Base-by-base conservation (phyloP, 2,113 vertebrate species). In the Mobula birostris region DNA sequence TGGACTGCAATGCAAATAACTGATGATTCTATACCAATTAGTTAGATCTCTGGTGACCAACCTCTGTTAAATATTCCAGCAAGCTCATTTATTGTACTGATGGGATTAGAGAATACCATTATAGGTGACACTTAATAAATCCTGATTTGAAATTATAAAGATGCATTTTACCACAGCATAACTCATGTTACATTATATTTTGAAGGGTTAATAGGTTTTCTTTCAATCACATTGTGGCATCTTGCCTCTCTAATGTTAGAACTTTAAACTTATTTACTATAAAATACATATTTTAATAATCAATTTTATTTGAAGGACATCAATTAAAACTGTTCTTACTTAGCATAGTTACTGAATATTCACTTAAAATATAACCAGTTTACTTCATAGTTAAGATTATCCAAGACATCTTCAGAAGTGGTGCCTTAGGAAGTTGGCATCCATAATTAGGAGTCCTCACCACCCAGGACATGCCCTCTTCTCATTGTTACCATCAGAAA, bases 81-180 rank as follows among this genome's bases (percentile, higher is more conserved):
- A 96, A 95, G 95, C 96, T 95, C 97, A 96, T 96, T 97, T 96
- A 97, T 96, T 95, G 94, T 96, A 96, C 95, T 96, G 95, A 96
- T 95, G 95, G 96, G 95, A 96, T 96, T 97, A 96, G 95, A 96
- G 95, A 94, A 95, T 96, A 96, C 96, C 96, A 95, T 96, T 95
- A 96, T 97, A 96, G 97, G 97, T 97, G 97, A 96, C 96, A 96
- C 96, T 96, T 97, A 97, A 97, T 97, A 96, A 96, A 82, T 96
- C 96, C 96, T 95, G 94, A 96, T 96, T 96, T 96, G 96, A 97
- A 97, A 97, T 97, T 97, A 97, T 96, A 95, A 96, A 97, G 96
- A 97, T 97, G 97, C 97, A 97, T 96, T 94, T 70, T 95, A 80
- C 76, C 24, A 95, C 95, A 97, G 96, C 96, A 96, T 97, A 48